These are phyloP conservation scores for Anabacerthia variegaticeps DNA, from an alignment of 2,797 vertebrate species.

Conservation along the genomic window DNA sequence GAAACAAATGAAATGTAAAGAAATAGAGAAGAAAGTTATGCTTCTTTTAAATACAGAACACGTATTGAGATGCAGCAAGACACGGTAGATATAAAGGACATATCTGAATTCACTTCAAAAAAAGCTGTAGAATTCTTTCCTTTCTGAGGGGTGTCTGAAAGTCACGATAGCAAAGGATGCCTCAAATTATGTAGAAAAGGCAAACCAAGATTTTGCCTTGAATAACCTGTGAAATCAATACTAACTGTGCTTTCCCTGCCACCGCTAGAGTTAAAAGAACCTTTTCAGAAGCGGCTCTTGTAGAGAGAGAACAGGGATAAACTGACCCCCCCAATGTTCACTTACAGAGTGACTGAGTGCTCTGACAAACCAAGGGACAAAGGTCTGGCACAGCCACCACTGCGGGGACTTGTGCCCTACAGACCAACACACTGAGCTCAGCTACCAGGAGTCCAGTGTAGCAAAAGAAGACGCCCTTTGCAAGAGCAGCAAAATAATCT, in stretches of 20 bases:
- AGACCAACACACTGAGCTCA: not conserved
- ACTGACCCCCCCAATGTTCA: not conserved
- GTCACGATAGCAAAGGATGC: constrained; percentile 26
- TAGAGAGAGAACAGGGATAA: not conserved
- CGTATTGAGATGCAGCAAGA: not conserved
- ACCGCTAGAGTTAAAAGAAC: not conserved
- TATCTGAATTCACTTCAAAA: not conserved
- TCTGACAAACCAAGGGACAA: not conserved
- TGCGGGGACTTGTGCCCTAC: accelerated
- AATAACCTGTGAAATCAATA: constrained; percentile 53
- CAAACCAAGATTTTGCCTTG: not conserved
- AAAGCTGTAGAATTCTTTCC: not conserved
- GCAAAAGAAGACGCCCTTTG: not conserved
- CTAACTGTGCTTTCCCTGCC: constrained; percentile 19
- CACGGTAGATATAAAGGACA: not conserved
- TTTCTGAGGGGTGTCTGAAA: not conserved
- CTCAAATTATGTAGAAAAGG: constrained; percentile 43
- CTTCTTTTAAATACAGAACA: not conserved
- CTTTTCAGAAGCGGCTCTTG: not conserved
- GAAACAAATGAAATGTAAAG: not conserved
- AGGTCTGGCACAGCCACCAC: not conserved
- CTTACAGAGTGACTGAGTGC: not conserved
- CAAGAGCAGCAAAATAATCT: not conserved
- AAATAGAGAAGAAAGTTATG: not conserved
- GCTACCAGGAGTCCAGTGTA: not conserved